phyloP scores from a whole-genome alignment of 2,888 invertebrate genomes.

The Caenorhabditis sulstoni region DNA sequence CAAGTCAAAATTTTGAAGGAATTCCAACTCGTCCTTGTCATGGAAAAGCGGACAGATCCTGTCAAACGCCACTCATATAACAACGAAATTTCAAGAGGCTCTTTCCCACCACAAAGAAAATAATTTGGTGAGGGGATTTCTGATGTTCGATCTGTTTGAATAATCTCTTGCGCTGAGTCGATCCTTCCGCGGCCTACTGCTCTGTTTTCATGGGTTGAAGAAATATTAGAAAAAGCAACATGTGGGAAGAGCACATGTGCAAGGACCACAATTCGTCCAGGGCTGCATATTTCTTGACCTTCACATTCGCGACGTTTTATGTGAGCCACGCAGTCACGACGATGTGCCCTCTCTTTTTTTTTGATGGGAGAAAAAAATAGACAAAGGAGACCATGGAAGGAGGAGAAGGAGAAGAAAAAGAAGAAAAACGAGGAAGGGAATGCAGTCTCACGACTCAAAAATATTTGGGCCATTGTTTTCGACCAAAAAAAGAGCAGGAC shows the following conservation, averaged over 20 bases:
- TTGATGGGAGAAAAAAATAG: conserved; percentile 22
- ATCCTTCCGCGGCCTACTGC: background rate
- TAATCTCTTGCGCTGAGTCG: conserved; percentile 19
- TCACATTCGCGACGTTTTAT: conserved; percentile 43
- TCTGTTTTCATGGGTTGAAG: conserved; percentile 2
- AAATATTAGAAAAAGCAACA: conserved; percentile 25
- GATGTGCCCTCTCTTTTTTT: conserved; percentile 21
- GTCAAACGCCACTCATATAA: no score
- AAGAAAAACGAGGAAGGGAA: conserved; percentile 2
- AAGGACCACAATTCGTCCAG: conserved; percentile 22
- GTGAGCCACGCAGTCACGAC: conserved; percentile 41
- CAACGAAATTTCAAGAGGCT: background rate
- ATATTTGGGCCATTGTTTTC: conserved; percentile 3
- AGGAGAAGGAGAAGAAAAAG: background rate
- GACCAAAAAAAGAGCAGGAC: background rate
- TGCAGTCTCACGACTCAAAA: background rate
- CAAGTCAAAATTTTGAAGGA: no score
- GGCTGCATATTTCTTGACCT: conserved; percentile 51
- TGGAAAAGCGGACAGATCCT: no score
- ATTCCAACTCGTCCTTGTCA: no score
- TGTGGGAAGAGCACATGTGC: conserved; percentile 37
- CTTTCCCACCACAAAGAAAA: background rate
- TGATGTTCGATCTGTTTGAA: conserved; percentile 31
- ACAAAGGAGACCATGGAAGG: background rate
- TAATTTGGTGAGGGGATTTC: conserved; percentile 5